Conservation (phyloP, 2,113 vertebrate species). For the Bufo bufo region DNA sequence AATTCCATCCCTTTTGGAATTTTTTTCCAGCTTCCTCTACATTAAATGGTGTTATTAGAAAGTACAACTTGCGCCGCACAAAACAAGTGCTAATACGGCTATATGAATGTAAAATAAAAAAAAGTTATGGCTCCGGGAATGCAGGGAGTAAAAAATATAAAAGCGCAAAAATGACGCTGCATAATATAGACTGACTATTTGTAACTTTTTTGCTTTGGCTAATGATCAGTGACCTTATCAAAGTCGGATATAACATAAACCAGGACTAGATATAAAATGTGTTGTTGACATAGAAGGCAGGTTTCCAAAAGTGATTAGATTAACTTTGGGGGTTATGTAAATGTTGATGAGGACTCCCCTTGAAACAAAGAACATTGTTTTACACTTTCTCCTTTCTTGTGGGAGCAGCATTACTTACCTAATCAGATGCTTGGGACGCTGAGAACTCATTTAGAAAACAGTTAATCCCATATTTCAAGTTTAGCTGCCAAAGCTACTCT, state of each 20-base stretch:
- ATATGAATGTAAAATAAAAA: no score
- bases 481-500: constrained; percentile 50
- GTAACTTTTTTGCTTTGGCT: not conserved
- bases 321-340: constrained; percentile 37
- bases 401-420: constrained; percentile 40
- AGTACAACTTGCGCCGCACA: no score
- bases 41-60: no score
- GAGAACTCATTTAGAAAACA: constrained; percentile 44
- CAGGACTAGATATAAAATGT: not conserved
- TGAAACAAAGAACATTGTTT: constrained; percentile 46
- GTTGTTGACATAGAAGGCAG: not conserved
- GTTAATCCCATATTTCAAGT: constrained; percentile 56
- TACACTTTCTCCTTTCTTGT: constrained; percentile 39
- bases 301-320: constrained; percentile 14
- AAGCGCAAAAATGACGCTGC: no score
- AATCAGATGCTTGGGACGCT: constrained; percentile 36
- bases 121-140: no score
- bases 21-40: no score
- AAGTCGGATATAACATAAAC: constrained; percentile 7
- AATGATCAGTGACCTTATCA: not conserved
- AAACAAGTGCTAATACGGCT: no score
- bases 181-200: not conserved
- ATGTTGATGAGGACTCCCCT: constrained; percentile 33
- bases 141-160: no score
- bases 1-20: no score